phyloP scores from a whole-genome alignment of 2,113 vertebrate genomes.

The Thunnus thynnus region DNA sequence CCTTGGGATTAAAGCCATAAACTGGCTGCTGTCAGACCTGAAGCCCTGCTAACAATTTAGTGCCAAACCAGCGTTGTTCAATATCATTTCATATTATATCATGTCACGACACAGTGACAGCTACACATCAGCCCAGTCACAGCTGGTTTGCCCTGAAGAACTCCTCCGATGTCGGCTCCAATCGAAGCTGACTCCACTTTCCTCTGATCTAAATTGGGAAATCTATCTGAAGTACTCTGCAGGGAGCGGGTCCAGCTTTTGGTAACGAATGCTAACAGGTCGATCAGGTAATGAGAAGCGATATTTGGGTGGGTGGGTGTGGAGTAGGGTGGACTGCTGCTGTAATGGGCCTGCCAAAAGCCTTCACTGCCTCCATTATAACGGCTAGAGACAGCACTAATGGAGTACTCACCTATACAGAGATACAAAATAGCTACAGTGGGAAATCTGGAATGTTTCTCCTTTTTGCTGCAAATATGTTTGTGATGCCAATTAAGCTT shows the following conservation, averaged over 20 bases:
- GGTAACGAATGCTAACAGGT: slow-evolving; percentile 82
- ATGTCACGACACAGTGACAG: slow-evolving; percentile 95
- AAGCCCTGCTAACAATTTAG: slow-evolving; percentile 99
- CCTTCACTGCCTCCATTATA: slow-evolving; percentile 68
- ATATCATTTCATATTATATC: slow-evolving; percentile 99
- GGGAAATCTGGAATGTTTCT: slow-evolving; percentile 42
- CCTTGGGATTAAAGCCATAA: slow-evolving; percentile 99
- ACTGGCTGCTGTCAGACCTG: slow-evolving; percentile 98
- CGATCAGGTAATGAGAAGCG: slow-evolving; percentile 81
- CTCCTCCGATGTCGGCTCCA: slow-evolving; percentile 91
- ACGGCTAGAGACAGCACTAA: slow-evolving; percentile 68
- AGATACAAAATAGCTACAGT: slow-evolving; percentile 54
- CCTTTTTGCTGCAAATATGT: slow-evolving; percentile 17
- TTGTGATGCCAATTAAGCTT: slow-evolving; percentile 19
- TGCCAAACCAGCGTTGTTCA: slow-evolving; percentile 97
- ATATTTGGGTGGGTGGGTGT: slow-evolving; percentile 73
- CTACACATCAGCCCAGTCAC: slow-evolving; percentile 95
- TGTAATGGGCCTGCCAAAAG: slow-evolving; percentile 79
- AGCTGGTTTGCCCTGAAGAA: slow-evolving; percentile 98
- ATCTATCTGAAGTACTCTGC: slow-evolving; percentile 83
- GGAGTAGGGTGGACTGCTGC: slow-evolving; percentile 34
- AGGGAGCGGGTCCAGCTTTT: slow-evolving; percentile 72
- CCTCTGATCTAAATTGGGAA: slow-evolving; percentile 89
- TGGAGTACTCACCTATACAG: slow-evolving; percentile 62
- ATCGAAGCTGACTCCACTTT: slow-evolving; percentile 93